A percentile compares a stretch with the other conserved stretches of the same genome.
Evolutionary conservation across 2,797 vertebrate genomes (phyloP).

Genomic region (Premnoplex brunnescens): DNA sequence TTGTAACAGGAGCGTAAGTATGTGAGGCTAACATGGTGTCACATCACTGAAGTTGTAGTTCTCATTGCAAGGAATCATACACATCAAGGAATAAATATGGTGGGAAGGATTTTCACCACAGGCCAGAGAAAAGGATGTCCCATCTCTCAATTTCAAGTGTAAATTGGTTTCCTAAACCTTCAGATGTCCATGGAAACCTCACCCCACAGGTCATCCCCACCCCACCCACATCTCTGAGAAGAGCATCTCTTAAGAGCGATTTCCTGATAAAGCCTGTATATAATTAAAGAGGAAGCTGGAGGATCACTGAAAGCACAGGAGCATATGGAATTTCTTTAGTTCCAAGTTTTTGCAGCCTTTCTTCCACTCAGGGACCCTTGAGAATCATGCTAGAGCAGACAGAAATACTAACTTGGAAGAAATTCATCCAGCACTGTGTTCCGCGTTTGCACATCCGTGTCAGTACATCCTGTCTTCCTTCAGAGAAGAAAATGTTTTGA

Average conservation of each 20-base stretch:
- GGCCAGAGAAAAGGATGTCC: background rate
- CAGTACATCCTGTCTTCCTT: background rate
- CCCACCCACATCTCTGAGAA: background rate
- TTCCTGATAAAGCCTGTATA: background rate
- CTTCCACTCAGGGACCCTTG: background rate
- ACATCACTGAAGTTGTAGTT: background rate
- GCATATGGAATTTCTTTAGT: background rate
- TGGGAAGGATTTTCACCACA: background rate
- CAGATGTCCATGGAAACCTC: background rate
- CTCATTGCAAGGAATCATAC: background rate
- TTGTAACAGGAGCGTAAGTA: background rate
- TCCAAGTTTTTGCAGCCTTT: conserved; percentile 30
- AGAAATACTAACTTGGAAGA: conserved; percentile 30
- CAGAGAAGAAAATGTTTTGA: background rate
- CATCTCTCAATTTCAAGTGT: background rate
- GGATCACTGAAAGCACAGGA: background rate
- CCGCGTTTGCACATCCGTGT: background rate
- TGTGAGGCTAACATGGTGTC: background rate
- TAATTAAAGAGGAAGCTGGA: background rate
- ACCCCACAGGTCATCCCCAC: background rate
- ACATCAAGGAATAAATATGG: background rate
- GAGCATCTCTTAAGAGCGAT: background rate
- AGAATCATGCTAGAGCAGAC: background rate
- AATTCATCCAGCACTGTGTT: background rate
- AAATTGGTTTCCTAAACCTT: background rate